Base-by-base conservation (phyloP, 2,113 vertebrate species). In the Hemiprocne comata region DNA sequence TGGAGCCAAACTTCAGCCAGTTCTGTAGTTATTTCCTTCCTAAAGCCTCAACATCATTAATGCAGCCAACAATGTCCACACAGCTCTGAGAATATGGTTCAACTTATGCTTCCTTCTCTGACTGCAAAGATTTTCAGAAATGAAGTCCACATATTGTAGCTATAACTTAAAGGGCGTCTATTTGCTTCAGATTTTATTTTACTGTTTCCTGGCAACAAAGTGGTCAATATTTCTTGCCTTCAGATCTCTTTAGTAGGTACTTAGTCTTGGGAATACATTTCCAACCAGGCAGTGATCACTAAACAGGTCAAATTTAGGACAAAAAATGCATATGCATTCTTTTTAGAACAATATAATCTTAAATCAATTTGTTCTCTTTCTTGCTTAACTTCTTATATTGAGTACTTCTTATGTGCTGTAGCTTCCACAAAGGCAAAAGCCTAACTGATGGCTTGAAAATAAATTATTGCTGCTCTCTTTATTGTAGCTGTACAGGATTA, bases 131-230 rank as follows among this genome's bases (percentile, higher is more conserved):
- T 91, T 89, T 93, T 91, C 50, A 57, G 48, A 89, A 94, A 75
- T 53, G 16, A 87, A 75, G 38, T 65, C 66, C 44, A 29, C 18
- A 24, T 93, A 71, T 31, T 93, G 44, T 85, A 82, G 38, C 66
- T 87, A 50, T 72, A 95, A 69, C 16, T 89, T 95, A 75, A 75
- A 94, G 26, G 26, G 10, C 3, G 0, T 36, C 42, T 64, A 11
- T 87, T 87, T 89, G 64, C 46, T 74, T 97, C 58, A 85, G 70
- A 64, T 85, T 85, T 81, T 89, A 64, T 94, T 91, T 91, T 82
- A 34, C 65, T 72, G 73, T 89, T 91, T 89, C 85, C 74, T 85
- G 78, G 81, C 73, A 96, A 87, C 74, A 78, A 33, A 76, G 33
- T 48, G 50, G 2, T 60, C 64, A 84, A 31, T 87, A 75, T 85